Conservation (phyloP, 2,797 vertebrate species). For the Discoglossus pictus region DNA sequence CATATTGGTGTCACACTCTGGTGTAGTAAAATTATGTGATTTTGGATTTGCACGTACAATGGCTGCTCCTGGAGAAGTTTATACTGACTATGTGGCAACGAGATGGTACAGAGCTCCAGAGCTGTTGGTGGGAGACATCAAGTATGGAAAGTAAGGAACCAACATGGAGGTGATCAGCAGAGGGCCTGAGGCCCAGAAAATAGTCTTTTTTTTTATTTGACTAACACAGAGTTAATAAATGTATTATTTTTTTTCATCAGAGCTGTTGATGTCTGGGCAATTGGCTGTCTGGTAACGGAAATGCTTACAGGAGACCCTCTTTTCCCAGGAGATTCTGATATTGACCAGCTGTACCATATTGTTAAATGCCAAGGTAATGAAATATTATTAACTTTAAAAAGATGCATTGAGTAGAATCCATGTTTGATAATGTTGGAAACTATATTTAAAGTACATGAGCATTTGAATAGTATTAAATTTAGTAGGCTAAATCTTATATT, state of each 20-base stretch:
- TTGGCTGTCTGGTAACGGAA: conserved; percentile 84
- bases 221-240: no score
- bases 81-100: conserved; percentile 88
- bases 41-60: conserved; percentile 86
- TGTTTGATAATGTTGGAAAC: no score
- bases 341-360: conserved; percentile 88
- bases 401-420: no score
- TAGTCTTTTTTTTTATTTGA: no score
- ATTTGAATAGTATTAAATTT: no score
- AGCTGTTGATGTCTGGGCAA: conserved; percentile 88
- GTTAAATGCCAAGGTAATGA: conserved; percentile 82
- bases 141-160: conserved; percentile 83
- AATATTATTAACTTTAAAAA: not conserved
- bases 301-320: conserved; percentile 84
- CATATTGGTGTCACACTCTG: conserved; percentile 81
- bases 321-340: conserved; percentile 89
- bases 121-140: conserved; percentile 85
- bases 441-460: no score
- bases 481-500: no score
- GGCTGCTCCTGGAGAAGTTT: conserved; percentile 72
- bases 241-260: conserved; percentile 61
- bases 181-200: no score
- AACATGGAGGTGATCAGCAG: no score
- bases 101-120: conserved; percentile 91
- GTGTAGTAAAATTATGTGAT: conserved; percentile 87